Base-by-base conservation (phyloP, 2,797 vertebrate species). In the Varecia variegata region DNA sequence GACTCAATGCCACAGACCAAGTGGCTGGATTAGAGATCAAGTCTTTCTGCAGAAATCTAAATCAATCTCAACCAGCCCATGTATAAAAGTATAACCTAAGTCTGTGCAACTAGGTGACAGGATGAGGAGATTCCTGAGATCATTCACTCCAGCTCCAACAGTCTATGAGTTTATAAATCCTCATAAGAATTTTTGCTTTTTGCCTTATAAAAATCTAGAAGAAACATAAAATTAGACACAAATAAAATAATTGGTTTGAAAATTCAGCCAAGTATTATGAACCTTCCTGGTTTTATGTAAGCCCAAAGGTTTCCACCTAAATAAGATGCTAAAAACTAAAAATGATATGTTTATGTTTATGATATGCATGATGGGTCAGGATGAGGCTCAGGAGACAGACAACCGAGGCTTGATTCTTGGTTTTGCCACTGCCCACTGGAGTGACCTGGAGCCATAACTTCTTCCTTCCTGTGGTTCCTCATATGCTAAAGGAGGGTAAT, bases 171-270 rank as follows among this genome's bases (percentile, higher is more conserved):
- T 81, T 80, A 21, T 40, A 87, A 90, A 71, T 60, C 52, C 71
- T 95, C 45, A 35, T 40, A 27, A 92, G 45, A 82, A 35, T 9
- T 0, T 21, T 82, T 71, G 50, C 11, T 47, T 30, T 47, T 47
- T 81, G 76, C 20, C 45, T 68, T 18, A 65, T 47, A 89, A 79
- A 88, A 93, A 47, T 70, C 35, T 89, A 68, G 40, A 87, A 79
- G 21, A 87, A 60, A 38, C 10, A 38, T 43, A 73, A 88, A 84
- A 87, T 80, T 68, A 79, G 32, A 52, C 38, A 62, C 27, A 73
- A 76, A 71, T 23, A 32, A 45, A 84, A 94, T 30, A 80, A 89
- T 9, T 87, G 4, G 12, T 54, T 83, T 96, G 54, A 94, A 95
- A 92, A 67, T 80, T 92, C 27, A 70, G 5, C 10, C 71, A 43